A percentile compares a stretch with the other conserved stretches of the same genome.
Conservation (phyloP, 2,797 vertebrate genomes). For the Phrynocephalus guinanensis region DNA sequence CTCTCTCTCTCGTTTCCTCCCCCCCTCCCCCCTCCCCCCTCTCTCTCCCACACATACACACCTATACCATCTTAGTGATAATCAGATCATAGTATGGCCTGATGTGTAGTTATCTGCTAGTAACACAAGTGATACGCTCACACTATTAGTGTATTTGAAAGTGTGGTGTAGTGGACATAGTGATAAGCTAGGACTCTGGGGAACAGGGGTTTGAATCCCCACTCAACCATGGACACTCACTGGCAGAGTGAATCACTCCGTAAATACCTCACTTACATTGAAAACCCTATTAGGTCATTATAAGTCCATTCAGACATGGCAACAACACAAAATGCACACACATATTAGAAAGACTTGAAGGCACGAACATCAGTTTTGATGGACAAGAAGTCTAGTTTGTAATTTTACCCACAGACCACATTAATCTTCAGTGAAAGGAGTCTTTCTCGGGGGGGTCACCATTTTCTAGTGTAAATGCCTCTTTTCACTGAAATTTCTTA, state of each 20-base stretch:
- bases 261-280: no score
- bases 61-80: not conserved
- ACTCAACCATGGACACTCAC: no score
- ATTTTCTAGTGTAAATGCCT: slow-evolving; percentile 34
- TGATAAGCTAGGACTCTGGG: no score
- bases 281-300: no score
- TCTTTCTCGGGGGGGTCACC: slow-evolving; percentile 27
- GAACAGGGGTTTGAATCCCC: no score
- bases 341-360: slow-evolving; percentile 26
- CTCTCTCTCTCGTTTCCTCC: no score
- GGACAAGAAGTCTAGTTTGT: slow-evolving; percentile 35
- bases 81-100: not conserved
- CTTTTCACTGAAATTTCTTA: slow-evolving; percentile 33
- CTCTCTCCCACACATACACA: not conserved
- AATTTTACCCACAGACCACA: slow-evolving; percentile 2
- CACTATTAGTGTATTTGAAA: slow-evolving; percentile 24
- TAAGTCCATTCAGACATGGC: no score
- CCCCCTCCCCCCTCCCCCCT: no score
- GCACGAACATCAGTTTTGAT: slow-evolving; percentile 11
- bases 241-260: no score
- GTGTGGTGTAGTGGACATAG: not conserved
- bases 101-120: no score
- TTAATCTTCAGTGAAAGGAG: slow-evolving; percentile 41
- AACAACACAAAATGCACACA: no score
- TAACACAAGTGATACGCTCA: not conserved